phyloP scores from a whole-genome alignment of 2,113 vertebrate genomes.

The Crocuta crocuta region DNA sequence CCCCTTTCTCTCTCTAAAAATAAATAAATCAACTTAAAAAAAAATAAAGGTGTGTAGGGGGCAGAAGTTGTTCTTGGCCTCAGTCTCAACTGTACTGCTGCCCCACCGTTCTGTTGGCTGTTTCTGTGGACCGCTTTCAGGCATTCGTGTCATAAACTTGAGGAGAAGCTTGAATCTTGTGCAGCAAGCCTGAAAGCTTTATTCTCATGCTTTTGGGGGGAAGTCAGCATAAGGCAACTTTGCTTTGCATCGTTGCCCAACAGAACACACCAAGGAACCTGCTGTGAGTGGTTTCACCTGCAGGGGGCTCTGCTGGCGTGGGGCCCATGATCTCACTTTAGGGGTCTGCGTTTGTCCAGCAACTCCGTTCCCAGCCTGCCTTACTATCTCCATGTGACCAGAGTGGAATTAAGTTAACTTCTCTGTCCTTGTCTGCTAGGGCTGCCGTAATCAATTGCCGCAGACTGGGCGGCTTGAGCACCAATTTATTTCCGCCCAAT shows the following conservation, averaged over 20 bases:
- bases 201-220: not conserved
- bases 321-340: not conserved
- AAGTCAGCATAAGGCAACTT: not conserved
- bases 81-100: not conserved
- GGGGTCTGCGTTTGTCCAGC: not conserved
- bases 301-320: rapidly evolving
- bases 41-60: rapidly evolving
- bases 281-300: rapidly evolving
- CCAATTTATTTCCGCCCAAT: not conserved
- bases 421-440: not conserved
- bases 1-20: no score
- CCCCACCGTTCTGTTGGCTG: no score
- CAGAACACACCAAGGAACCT: not conserved
- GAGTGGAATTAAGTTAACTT: not conserved
- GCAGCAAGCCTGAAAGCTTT: not conserved
- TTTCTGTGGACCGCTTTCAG: not conserved
- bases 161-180: not conserved
- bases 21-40: no score
- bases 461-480: no score
- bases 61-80: not conserved
- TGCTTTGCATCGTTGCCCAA: not conserved
- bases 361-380: not conserved
- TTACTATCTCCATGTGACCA: not conserved
- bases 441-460: not conserved
- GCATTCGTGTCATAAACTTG: not conserved